Evolutionary conservation across 92 coral and sea anemone genomes (phyloP), one percentile per base, ranked within the genome.

Genomic region (Ricordea florida): DNA sequence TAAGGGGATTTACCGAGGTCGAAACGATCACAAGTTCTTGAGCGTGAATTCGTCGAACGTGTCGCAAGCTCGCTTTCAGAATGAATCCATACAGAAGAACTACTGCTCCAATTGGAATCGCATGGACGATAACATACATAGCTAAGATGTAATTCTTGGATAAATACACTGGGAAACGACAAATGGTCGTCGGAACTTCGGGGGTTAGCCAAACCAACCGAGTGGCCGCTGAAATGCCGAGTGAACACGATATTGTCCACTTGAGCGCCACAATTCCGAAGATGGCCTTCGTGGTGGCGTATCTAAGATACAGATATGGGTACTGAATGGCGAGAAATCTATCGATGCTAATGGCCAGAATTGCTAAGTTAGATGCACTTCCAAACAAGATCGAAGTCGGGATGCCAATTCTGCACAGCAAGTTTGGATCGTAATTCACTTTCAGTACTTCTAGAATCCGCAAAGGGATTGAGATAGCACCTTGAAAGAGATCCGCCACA

Each of bases 401-500:
- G 27, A 87, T 76, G 2, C 85, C 68, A n/a, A 82, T 33, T 6
- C 85, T 63, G 52, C 92, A 87, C 9, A 80, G 43, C 0, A 33
- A 22, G 71, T 24, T 23, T 6, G 60, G 60, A 62, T 69, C 25
- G 32, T 60, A 16, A 3, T 22, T 27, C 14, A 55, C 1, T 9
- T 57, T 70, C 62, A 72, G 58, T 2, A 74, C 76, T 38, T 88
- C 89, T 10, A 72, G 42, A 22, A 88, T 58, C 31, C 89, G 74
- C 74, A 83, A 18, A 24, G 89, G 93, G 6, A 88, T 63, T 4
- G 89, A 50, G 5, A 83, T 31, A 7, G 89, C 82, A 30, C 93
- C 93, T 33, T 83, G 93, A 37, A 83, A 76, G 34, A 83, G 72
- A 43, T 88, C 93, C 0, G 93, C 89, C 38, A 88, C 82, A 0